Evolutionary conservation across 2,797 vertebrate genomes (phyloP), one percentile per base, ranked within the genome.

Genomic region (Pipistrellus pipistrellus): DNA sequence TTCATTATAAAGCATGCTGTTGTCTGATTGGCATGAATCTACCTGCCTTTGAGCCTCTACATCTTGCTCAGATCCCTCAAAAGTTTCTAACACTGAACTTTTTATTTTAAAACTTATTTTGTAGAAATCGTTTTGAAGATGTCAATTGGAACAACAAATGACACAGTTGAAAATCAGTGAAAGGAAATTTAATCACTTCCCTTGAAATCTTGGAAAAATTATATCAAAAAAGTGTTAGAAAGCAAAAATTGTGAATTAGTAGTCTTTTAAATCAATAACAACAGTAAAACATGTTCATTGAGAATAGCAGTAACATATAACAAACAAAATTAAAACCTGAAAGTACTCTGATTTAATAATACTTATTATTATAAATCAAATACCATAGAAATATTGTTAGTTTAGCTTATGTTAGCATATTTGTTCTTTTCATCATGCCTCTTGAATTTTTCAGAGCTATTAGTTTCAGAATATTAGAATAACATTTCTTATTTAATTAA

Each of bases 401-500:
- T 25, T 59, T 88, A 44, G 15, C 41, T 80, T 95, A 38, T 53
- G 90, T 77, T 82, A 25, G 68, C n/a, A 75, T 84, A 27, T 82
- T 85, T 91, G 46, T 86, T 85, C 27, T 80, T 84, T 75, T 78
- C 14, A 72, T 78, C 32, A 35, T 82, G 32, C 59, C 77, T 72
- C 80, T 88, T 93, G 68, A 90, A 53, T 89, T 88, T 90, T 92
- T 87, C 62, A 77, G n/a, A 3, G 2, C 46, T 89, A 0, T 77
- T 13, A 57, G 9, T 86, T 95, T 88, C 8, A 35, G 30, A 72
- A 85, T 64, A 53, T 73, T 91, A 75, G 20, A 75, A 59, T 95
- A 85, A 51, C 30, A 85, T 86, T 85, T 66, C 41, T 88, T 93
- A 78, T 86, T 85, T 88, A 82, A 75, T 51, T 88, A 95, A 89